phyloP scores from a whole-genome alignment of 2,888 invertebrate genomes.

The Argynnis bischoffii region DNA sequence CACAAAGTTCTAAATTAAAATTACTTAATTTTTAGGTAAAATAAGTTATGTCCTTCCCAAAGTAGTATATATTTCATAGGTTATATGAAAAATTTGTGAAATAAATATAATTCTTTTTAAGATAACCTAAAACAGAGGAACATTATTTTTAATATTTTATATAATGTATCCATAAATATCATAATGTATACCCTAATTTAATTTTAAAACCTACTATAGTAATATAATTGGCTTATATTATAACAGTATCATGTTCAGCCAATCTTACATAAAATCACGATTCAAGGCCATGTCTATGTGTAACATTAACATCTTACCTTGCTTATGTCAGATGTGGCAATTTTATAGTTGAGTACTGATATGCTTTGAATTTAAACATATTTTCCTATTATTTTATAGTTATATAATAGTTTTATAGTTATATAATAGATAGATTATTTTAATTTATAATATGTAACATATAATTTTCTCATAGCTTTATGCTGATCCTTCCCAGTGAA shows the following conservation, averaged over 20 bases:
- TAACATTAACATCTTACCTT: background rate
- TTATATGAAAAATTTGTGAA: background rate
- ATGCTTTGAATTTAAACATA: too few species aligned
- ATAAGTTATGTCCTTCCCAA: background rate
- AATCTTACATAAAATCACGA: conserved; percentile 22
- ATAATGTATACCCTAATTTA: background rate
- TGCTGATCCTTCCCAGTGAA: too few species aligned
- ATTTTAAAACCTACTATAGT: conserved; percentile 2
- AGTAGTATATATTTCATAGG: background rate
- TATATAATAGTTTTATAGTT: too few species aligned
- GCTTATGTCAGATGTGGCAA: conserved; percentile 8
- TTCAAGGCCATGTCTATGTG: conserved; percentile 17
- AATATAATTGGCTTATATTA: conserved; percentile 30
- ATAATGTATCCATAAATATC: background rate
- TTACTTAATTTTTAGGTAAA: background rate
- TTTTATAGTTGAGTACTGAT: background rate
- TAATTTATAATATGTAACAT: too few species aligned
- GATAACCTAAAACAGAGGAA: background rate
- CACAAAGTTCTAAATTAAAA: background rate
- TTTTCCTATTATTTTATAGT: too few species aligned
- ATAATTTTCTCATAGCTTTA: too few species aligned
- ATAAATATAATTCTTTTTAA: conserved; percentile 1
- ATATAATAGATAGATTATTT: too few species aligned
- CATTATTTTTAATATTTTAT: background rate
- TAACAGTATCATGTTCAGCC: conserved; percentile 20